phyloP scores from a whole-genome alignment of 2,113 vertebrate genomes.

The Xenotilapia longispinis region DNA sequence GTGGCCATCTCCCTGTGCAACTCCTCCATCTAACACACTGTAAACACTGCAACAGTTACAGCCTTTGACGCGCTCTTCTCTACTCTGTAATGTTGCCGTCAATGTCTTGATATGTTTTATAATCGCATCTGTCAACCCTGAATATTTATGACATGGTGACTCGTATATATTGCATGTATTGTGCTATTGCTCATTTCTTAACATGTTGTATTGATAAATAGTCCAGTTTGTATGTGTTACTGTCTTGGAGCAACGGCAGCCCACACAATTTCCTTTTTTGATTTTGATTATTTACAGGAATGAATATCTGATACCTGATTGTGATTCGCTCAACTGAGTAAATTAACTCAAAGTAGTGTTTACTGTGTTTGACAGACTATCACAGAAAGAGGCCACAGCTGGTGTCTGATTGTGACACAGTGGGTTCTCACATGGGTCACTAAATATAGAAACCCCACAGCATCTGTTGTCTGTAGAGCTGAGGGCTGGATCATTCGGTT shows the following conservation, averaged over 20 bases:
- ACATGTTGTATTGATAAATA: neutral
- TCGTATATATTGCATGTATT: neutral
- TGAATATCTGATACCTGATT: neutral
- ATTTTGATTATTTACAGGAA: neutral
- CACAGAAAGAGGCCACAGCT: neutral
- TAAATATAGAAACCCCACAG: constrained; percentile 35
- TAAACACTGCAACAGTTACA: neutral
- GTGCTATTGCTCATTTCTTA: neutral
- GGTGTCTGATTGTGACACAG: neutral
- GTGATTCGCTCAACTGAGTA: neutral
- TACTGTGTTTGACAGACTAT: neutral
- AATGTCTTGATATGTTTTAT: neutral
- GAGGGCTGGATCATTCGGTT: neutral
- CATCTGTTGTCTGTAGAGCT: constrained; percentile 2
- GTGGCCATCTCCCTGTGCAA: neutral
- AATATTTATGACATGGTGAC: fast-evolving
- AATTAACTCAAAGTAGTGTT: neutral
- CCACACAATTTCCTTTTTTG: neutral
- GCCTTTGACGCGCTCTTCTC: fast-evolving
- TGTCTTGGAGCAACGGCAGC: neutral
- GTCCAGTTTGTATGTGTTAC: neutral
- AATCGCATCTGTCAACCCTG: neutral
- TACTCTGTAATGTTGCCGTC: fast-evolving
- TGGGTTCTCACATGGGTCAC: neutral
- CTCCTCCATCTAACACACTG: neutral